Conservation (phyloP, 2,888 invertebrate species). For the Melieria crassipennis region DNA sequence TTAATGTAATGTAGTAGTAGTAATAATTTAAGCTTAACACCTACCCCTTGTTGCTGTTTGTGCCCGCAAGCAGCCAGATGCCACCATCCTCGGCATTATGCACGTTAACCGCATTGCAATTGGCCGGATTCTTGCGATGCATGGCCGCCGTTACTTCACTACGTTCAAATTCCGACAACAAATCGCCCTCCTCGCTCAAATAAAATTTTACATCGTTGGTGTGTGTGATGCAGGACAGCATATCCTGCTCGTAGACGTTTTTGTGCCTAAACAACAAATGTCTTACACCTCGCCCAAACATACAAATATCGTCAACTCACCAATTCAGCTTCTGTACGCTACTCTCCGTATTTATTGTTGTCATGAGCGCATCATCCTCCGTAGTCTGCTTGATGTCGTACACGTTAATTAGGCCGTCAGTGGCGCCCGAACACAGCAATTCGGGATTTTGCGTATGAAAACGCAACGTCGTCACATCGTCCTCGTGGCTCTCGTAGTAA, state of each 20-base stretch:
- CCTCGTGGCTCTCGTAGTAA: constrained; percentile 83
- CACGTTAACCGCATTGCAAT: constrained; percentile 74
- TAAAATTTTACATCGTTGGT: constrained; percentile 78
- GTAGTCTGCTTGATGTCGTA: constrained; percentile 77
- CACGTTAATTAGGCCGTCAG: constrained; percentile 86
- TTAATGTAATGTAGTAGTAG: not conserved
- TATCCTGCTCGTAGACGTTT: constrained; percentile 63
- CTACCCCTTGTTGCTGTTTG: constrained; percentile 71
- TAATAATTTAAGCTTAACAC: constrained; percentile 32
- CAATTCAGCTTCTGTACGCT: constrained; percentile 76
- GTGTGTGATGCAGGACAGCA: constrained; percentile 76
- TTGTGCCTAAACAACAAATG: constrained; percentile 52
- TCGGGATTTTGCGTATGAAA: constrained; percentile 78
- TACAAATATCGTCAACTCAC: constrained; percentile 49
- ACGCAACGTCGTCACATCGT: constrained; percentile 79
- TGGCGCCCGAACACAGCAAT: constrained; percentile 78
- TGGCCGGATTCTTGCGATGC: constrained; percentile 70
- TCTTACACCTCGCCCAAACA: not conserved
- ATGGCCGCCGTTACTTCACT: constrained; percentile 69
- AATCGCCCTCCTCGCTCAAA: constrained; percentile 72
- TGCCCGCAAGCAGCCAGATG: constrained; percentile 74
- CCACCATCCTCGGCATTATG: constrained; percentile 67
- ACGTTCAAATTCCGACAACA: constrained; percentile 70
- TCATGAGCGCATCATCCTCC: constrained; percentile 84
- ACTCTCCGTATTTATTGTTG: constrained; percentile 81